Evolutionary conservation across 2,888 invertebrate species (phyloP).

Genomic region (Amorpha juglandis): DNA sequence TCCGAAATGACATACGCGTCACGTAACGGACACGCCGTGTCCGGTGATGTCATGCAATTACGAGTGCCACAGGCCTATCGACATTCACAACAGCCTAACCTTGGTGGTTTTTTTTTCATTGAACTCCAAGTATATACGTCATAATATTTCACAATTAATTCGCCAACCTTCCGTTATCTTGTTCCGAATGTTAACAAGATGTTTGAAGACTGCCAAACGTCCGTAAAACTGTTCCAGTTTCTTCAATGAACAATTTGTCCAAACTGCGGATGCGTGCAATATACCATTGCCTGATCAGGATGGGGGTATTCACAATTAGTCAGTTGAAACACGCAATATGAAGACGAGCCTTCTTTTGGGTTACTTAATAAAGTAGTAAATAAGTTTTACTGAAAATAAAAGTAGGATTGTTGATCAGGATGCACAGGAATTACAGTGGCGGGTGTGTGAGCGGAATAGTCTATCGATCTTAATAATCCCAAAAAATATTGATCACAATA

Average conservation of each 20-base stretch:
- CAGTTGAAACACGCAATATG: neutral
- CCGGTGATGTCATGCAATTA: neutral
- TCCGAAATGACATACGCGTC: neutral
- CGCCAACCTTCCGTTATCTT: too few species aligned
- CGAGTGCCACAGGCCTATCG: neutral
- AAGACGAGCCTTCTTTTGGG: neutral
- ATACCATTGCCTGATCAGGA: neutral
- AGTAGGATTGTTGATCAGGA: too few species aligned
- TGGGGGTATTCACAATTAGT: neutral
- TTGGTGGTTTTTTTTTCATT: neutral
- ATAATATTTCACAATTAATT: too few species aligned
- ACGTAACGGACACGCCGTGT: neutral
- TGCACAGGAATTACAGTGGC: too few species aligned
- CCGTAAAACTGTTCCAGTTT: slow-evolving; percentile 11
- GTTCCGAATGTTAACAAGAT: too few species aligned
- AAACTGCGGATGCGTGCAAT: slow-evolving; percentile 5
- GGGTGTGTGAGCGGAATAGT: too few species aligned
- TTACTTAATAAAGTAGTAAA: too few species aligned
- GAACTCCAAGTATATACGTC: neutral
- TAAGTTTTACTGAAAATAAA: too few species aligned
- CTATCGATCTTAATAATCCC: too few species aligned
- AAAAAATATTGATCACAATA: too few species aligned
- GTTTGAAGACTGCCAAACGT: neutral
- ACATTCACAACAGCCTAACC: neutral
- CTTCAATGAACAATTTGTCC: slow-evolving; percentile 14